A percentile compares a stretch with the other conserved stretches of the same genome.
These are phyloP conservation scores for Therioaphis trifolii DNA, from an alignment of 2,888 invertebrate genomes.

Conservation along the genomic window DNA sequence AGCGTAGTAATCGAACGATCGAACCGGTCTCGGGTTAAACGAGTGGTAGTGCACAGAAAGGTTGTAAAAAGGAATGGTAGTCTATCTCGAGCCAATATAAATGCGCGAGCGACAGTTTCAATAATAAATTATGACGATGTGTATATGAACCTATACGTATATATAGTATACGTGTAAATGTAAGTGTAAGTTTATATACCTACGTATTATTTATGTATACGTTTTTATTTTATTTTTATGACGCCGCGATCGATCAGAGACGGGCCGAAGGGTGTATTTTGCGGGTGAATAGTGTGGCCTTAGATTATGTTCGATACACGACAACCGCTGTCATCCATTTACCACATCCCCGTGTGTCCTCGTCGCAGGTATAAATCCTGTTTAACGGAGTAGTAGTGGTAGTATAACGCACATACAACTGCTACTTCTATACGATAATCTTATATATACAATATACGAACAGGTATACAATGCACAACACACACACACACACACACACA, in stretches of 20 bases:
- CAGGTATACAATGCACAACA: background rate
- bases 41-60: background rate
- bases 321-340: conserved; percentile 40
- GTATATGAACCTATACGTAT: background rate
- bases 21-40: conserved; percentile 45
- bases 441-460: too few species aligned
- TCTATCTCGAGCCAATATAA: conserved; percentile 50
- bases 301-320: conserved; percentile 32
- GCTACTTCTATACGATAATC: background rate
- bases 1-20: background rate
- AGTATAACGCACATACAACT: background rate
- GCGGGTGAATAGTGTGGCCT: conserved; percentile 58
- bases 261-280: conserved; percentile 56
- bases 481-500: too few species aligned
- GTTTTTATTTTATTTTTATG: conserved; percentile 24
- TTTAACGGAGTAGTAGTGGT: too few species aligned
- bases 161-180: too few species aligned
- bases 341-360: conserved; percentile 55
- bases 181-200: too few species aligned
- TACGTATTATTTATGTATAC: too few species aligned
- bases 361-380: conserved; percentile 34
- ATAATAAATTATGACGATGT: conserved; percentile 49
- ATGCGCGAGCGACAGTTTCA: conserved; percentile 14
- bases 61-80: conserved; percentile 36
- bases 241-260: conserved; percentile 53